Evolutionary conservation across 2,888 invertebrate genomes (phyloP).

Genomic region (Coecobrya sp.): DNA sequence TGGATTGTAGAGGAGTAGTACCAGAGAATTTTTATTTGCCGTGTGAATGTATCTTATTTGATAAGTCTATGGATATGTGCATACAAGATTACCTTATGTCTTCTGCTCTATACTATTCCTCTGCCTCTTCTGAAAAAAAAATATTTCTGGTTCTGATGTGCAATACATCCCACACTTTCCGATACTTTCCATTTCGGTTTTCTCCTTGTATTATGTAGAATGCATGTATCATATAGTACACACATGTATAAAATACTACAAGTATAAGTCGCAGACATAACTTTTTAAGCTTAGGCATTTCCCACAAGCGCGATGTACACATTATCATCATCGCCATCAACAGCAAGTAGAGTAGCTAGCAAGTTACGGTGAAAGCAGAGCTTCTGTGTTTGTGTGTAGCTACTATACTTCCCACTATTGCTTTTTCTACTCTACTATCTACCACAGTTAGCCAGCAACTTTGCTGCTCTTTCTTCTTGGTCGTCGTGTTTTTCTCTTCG

Average conservation of each 20-base stretch:
- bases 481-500: constrained; percentile 10
- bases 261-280: constrained; percentile 47
- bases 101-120: no score
- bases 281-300: constrained; percentile 24
- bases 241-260: no score
- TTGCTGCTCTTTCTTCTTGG: constrained; percentile 40
- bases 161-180: no score
- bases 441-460: neutral
- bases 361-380: neutral
- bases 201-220: neutral
- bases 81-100: neutral
- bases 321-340: constrained; percentile 52
- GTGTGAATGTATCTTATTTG: constrained; percentile 65
- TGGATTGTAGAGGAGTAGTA: neutral
- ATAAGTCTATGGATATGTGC: constrained; percentile 17
- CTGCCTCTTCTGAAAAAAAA: no score
- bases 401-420: neutral
- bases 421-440: neutral
- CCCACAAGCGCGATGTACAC: constrained; percentile 48
- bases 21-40: neutral
- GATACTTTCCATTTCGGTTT: neutral
- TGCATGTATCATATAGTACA: no score
- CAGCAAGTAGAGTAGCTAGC: neutral
- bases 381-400: constrained; percentile 22
- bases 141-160: no score